phyloP scores from a whole-genome alignment of 2,113 vertebrate species.

The Pomatorhinus ruficollis region DNA sequence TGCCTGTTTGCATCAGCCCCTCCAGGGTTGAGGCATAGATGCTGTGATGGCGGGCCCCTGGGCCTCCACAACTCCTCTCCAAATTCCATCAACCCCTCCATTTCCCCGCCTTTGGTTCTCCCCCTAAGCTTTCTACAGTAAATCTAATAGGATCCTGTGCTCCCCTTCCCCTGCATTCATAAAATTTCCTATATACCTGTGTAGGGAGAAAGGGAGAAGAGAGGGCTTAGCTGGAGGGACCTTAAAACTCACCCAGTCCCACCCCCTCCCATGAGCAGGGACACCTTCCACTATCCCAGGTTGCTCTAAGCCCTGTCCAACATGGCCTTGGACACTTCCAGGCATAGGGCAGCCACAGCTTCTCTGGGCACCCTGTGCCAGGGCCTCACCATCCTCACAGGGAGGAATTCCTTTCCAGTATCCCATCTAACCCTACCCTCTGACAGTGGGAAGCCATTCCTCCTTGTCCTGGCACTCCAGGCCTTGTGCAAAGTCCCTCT shows the following conservation, averaged over 20 bases:
- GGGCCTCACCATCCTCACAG: too few species aligned
- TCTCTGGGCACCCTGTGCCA: background rate
- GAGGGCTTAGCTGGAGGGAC: background rate
- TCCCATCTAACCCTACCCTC: background rate
- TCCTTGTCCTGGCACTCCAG: background rate
- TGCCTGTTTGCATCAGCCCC: background rate
- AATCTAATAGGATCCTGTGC: background rate
- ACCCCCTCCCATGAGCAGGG: background rate
- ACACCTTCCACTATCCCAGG: background rate
- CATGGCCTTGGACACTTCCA: background rate
- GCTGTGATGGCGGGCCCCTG: background rate
- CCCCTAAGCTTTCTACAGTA: background rate
- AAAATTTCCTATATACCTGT: background rate
- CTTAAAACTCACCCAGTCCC: background rate
- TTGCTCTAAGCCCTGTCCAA: rapidly evolving
- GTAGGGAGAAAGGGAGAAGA: background rate
- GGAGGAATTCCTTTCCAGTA: background rate
- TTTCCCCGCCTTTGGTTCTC: background rate
- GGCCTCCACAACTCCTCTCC: background rate
- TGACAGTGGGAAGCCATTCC: background rate
- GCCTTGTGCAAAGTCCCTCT: background rate
- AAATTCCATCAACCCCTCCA: background rate
- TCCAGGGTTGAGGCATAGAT: background rate
- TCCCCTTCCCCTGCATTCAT: background rate
- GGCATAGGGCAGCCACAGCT: background rate